Evolutionary conservation across 2,113 vertebrate genomes (phyloP), one percentile per base, ranked within the genome.

Genomic region (Notiomystis cincta): DNA sequence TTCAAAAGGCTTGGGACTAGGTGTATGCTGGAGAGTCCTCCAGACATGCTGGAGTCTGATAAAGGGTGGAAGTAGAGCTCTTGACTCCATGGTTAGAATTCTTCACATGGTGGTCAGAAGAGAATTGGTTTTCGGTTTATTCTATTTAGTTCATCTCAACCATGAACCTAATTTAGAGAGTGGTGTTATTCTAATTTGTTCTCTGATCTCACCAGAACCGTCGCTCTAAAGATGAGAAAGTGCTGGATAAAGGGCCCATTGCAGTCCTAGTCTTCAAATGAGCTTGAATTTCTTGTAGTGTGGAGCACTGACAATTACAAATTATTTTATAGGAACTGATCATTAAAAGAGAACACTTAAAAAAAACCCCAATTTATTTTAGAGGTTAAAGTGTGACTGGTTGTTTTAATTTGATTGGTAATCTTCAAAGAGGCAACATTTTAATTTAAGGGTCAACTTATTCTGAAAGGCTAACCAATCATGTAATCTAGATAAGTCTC

Each of bases 401-500:
- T 78, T 75, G 24, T 57, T 90, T 88, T 95, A 94, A 93, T 94
- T 86, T 88, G 82, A 80, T 90, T 90, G 66, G 61, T 88, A 72
- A 57, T 88, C 66, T 92, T 93, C 79, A 92, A 77, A 96, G 54
- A 94, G 50, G n/a, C 45, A 94, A 87, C 50, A 78, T 87, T 94
- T 91, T 89, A 89, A 94, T 94, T 91, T 85, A 90, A 94, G 62
- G 90, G 88, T 96, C 94, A 93, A 33, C 66, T 85, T 90, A 33
- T 44, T 89, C 84, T 64, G 84, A 87, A 91, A 88, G 92, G 66
- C 62, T 96, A 90, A 96, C 92, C 54, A 80, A 57, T 88, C 88
- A 82, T 65, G 53, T 90, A 79, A 96, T 88, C 92, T 69, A 86
- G 70, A 22, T 84, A 85, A 87, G 48, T 69, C 84, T 91, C 90